Conservation (phyloP, 2,888 invertebrate genomes). For the Mythimna impura region DNA sequence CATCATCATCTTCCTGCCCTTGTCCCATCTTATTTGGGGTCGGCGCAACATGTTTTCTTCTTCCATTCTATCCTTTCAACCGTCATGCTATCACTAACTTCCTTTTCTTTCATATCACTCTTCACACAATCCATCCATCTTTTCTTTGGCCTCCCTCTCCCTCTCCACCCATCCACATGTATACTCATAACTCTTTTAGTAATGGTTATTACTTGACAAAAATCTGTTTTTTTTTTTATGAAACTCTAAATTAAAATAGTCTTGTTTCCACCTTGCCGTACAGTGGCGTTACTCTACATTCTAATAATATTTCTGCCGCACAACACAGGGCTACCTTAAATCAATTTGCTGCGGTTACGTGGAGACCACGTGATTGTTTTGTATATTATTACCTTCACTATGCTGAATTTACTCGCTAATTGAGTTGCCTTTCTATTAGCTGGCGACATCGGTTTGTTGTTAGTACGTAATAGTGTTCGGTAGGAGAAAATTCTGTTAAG, state of each 20-base stretch:
- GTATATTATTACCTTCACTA: slow-evolving; percentile 37
- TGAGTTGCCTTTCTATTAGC: slow-evolving; percentile 17
- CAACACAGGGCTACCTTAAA: slow-evolving; percentile 22
- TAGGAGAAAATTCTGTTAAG: neutral
- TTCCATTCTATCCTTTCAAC: no score
- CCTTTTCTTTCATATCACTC: no score
- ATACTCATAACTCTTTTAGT: no score
- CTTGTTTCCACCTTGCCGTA: neutral
- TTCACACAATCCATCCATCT: no score
- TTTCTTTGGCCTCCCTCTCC: no score
- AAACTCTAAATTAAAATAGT: slow-evolving; percentile 6
- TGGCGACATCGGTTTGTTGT: neutral
- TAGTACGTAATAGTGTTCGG: neutral
- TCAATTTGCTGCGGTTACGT: slow-evolving; percentile 41
- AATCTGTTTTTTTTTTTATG: no score
- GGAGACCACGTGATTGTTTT: slow-evolving; percentile 38
- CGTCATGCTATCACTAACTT: no score
- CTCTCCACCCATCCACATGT: no score
- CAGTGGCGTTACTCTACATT: slow-evolving; percentile 5
- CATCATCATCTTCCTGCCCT: no score
- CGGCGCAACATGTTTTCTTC: no score
- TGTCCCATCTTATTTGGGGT: no score
- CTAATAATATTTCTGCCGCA: slow-evolving; percentile 15
- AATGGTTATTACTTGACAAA: no score
- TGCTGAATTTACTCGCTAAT: slow-evolving; percentile 13